These are phyloP conservation scores for human DNA, from an alignment of 2,113 vertebrate genomes.

Conservation along the genomic window GRCh38 chr3:145397001-145397500, in stretches of 20 bases:
- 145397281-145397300: background rate
- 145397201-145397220: background rate
- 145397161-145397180: background rate
- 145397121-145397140: background rate
- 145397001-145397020: background rate
- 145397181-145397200: background rate
- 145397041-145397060: background rate
- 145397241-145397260: background rate
- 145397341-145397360: background rate
- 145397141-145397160: background rate
- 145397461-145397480: background rate
- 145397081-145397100: background rate
- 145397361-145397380: background rate
- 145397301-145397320: background rate
- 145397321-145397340: background rate
- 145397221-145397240: background rate
- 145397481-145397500: background rate
- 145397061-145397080: background rate
- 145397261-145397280: background rate
- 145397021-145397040: background rate
- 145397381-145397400: background rate
- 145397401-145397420: background rate
- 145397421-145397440: background rate
- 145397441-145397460: background rate
- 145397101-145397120: background rate